phyloP scores from a whole-genome alignment of 1,140 invertebrate species.

The Euschistus heros region DNA sequence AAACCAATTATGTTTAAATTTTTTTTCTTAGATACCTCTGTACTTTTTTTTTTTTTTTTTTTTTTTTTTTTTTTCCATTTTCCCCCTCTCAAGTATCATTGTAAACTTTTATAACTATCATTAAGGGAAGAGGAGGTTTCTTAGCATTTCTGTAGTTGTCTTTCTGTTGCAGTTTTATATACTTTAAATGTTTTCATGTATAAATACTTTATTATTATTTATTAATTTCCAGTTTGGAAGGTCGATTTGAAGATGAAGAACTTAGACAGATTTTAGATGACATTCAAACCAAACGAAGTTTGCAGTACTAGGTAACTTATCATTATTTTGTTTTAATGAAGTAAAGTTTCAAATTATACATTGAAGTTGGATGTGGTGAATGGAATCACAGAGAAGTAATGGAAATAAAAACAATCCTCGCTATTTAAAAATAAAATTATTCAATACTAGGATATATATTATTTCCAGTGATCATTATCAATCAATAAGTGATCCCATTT shows the following conservation, averaged over 20 bases:
- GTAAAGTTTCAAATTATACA: no score
- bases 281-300: conserved; percentile 93
- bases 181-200: not conserved
- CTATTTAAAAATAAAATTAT: no score
- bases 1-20: not conserved
- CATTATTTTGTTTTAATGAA: not conserved
- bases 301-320: conserved; percentile 63
- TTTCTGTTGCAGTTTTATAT: not conserved
- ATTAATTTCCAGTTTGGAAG: conserved; percentile 58
- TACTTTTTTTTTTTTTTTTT: not conserved
- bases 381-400: no score
- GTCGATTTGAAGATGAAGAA: conserved; percentile 93
- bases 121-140: not conserved
- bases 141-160: no score
- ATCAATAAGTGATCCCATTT: no score
- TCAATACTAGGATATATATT: no score
- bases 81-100: not conserved
- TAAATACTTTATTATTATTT: not conserved
- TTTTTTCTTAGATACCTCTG: no score
- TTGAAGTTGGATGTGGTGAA: no score
- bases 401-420: no score
- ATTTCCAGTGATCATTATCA: no score
- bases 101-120: not conserved
- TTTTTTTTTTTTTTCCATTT: not conserved
- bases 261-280: conserved; percentile 87